These are phyloP conservation scores for Hyphantria cunea DNA, from an alignment of 1,140 invertebrate genomes.

Conservation along the genomic window DNA sequence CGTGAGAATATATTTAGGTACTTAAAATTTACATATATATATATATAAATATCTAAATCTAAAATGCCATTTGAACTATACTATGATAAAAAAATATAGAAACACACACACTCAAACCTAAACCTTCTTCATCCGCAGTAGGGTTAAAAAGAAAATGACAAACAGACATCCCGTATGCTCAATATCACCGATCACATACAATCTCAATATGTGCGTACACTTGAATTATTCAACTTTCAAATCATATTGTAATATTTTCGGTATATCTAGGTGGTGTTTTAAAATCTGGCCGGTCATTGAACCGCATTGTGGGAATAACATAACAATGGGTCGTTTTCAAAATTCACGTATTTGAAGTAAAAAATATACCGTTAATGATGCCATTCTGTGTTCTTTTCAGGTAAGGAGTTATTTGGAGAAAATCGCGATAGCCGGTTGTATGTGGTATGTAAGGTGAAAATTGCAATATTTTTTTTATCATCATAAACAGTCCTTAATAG, in stretches of 20 bases:
- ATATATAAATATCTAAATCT: too few species aligned
- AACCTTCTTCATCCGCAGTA: too few species aligned
- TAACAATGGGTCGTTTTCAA: conserved; percentile 28
- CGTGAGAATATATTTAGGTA: too few species aligned
- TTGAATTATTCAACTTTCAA: conserved; percentile 61
- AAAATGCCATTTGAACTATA: too few species aligned
- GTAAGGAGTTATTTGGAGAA: conserved; percentile 31
- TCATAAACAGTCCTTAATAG: too few species aligned
- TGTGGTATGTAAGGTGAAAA: conserved; percentile 10
- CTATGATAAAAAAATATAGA: too few species aligned
- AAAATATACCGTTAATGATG: conserved; percentile 34
- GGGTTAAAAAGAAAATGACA: neutral
- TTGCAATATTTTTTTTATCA: neutral
- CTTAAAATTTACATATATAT: too few species aligned
- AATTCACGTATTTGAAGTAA: conserved; percentile 20
- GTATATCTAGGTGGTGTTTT: conserved; percentile 61
- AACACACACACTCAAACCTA: too few species aligned
- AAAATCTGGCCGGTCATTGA: conserved; percentile 71
- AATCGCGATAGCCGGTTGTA: neutral
- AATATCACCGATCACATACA: conserved; percentile 7
- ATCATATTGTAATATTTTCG: conserved; percentile 60
- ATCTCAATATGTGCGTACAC: conserved; percentile 10
- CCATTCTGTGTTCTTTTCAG: conserved; percentile 40
- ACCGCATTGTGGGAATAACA: conserved; percentile 35
- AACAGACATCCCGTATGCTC: neutral